phyloP scores from a whole-genome alignment of 1,140 invertebrate genomes.

The Bacillus rossius region DNA sequence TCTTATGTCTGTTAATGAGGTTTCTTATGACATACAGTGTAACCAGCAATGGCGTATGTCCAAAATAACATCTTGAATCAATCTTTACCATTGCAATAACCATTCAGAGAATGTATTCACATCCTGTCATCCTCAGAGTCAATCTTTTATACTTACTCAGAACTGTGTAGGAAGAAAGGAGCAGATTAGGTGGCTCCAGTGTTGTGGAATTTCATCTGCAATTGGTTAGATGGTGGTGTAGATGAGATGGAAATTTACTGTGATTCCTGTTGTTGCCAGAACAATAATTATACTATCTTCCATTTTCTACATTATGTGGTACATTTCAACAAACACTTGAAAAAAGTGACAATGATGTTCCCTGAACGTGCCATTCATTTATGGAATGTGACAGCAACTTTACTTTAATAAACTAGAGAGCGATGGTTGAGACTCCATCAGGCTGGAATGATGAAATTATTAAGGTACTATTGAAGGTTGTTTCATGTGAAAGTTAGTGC shows the following conservation, averaged over 20 bases:
- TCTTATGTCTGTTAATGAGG: no score
- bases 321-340: conserved; percentile 5
- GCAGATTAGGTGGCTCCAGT: background rate
- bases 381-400: conserved; percentile 19
- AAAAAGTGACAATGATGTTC: conserved; percentile 4
- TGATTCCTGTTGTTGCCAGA: background rate
- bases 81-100: no score
- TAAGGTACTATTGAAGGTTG: conserved; percentile 3
- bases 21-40: no score
- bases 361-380: conserved; percentile 11
- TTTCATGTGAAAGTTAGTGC: conserved; percentile 1
- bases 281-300: conserved; percentile 1
- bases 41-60: no score
- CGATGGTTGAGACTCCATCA: background rate
- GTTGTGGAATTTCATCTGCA: background rate
- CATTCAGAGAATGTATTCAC: no score
- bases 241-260: background rate
- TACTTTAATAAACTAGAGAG: conserved; percentile 11
- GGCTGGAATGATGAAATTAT: conserved; percentile 3
- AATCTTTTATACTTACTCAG: conserved; percentile 21
- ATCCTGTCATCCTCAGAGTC: conserved; percentile 7
- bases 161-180: conserved; percentile 1
- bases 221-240: background rate
- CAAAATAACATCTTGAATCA: no score
- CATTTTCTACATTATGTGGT: conserved; percentile 7